Base-by-base conservation (phyloP, 2,888 invertebrate species). In the Torymus auratus region DNA sequence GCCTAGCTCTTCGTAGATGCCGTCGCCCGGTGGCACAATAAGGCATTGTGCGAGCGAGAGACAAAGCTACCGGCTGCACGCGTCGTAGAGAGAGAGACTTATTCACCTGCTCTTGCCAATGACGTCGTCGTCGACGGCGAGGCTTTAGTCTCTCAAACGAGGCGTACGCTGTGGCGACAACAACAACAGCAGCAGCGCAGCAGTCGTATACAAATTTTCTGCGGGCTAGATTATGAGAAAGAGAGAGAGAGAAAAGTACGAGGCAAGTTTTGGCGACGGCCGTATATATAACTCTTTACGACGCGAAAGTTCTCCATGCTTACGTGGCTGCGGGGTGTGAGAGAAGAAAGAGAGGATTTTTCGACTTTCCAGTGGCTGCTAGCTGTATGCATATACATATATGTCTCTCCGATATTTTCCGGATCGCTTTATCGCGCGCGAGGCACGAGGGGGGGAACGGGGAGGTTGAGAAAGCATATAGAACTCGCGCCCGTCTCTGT, bases 41-140 rank as follows among this genome's bases (percentile, higher is more conserved):
- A 75, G 69, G 58, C 68, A 80, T 80, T 80, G 74, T 75, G 67
- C n/a, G 3, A 23, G 28, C 58, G 70, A n/a, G 72, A 79, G 73
- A 73, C 73, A 73, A 78, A 67, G 78, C 72, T 71, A 7, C 50
- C 7, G 55, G 64, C 12, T 15, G 56, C 41, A 20, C 13, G n/a
- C 23, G 62, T 17, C 13, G 41, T 7, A 41, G 41, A 41, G 41
- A 4, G 60, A 58, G 20, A 14, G 60, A 23, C 55, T 71, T 60
- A 65, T 71, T 67, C 78, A 60, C 53, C 67, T 64, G 65, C 71
- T 41, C 41, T 41, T 41, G 41, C 3, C 56, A n/a, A 41, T 15
- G 41, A 69, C 53, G 20, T 58, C 52, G 23, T 56, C 28, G 15
- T 41, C 55, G 28, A 5, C 28, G 15, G 14, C 28, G 64, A 28